Evolutionary conservation across 2,113 vertebrate genomes (phyloP).

Genomic region (Mugil cephalus): DNA sequence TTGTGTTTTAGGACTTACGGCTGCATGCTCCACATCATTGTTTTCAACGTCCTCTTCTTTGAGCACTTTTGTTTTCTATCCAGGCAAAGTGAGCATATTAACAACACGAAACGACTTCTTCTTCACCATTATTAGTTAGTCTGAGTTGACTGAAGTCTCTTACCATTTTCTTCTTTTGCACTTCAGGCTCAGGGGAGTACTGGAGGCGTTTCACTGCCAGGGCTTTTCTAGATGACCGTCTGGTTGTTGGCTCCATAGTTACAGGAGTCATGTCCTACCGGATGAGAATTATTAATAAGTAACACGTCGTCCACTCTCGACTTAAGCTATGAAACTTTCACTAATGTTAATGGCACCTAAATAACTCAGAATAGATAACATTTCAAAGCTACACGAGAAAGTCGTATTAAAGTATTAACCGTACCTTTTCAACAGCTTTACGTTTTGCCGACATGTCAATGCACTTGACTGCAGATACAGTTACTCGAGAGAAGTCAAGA

Average conservation of each 20-base stretch:
- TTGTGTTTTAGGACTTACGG: conserved; percentile 23
- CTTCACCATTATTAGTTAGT: no score
- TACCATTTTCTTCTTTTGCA: conserved; percentile 19
- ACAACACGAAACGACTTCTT: background rate
- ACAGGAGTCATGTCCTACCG: conserved; percentile 42
- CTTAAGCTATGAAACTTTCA: no score
- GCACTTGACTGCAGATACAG: rapidly evolving
- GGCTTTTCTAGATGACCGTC: conserved; percentile 25
- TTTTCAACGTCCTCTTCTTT: conserved; percentile 22
- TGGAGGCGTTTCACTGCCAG: conserved; percentile 47
- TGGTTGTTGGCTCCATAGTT: background rate
- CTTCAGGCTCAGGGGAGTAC: conserved; percentile 27
- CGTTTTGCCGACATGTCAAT: conserved; percentile 41
- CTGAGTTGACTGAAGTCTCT: background rate
- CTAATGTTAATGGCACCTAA: background rate
- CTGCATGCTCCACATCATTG: conserved; percentile 19
- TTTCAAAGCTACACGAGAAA: no score
- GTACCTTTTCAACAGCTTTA: conserved; percentile 8
- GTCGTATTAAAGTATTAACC: no score
- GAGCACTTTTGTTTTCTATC: conserved; percentile 13
- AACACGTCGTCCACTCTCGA: background rate
- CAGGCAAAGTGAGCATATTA: background rate
- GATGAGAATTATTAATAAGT: background rate
- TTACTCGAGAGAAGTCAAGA: background rate
- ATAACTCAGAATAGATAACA: background rate